A percentile compares a stretch with the other conserved stretches of the same genome.
These are phyloP conservation scores for Cactoblastis cactorum DNA, from an alignment of 2,888 invertebrate genomes.

Conservation along the genomic window DNA sequence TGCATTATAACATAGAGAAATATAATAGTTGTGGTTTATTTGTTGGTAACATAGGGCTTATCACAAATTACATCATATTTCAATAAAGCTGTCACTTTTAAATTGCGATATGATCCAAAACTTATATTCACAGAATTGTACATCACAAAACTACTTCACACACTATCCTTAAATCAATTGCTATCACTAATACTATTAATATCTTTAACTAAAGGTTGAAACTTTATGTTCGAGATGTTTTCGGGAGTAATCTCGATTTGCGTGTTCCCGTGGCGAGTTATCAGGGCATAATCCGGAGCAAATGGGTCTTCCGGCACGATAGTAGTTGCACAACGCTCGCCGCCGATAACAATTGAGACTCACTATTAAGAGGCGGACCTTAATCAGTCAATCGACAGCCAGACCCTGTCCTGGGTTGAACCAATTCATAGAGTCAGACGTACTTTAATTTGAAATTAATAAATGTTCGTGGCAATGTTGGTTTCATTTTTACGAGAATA, in stretches of 20 bases:
- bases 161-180: neutral
- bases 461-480: no score
- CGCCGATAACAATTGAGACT: conserved; percentile 67
- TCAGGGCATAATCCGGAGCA: conserved; percentile 59
- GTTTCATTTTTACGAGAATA: no score
- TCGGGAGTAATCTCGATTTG: conserved; percentile 8
- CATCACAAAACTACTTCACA: conserved; percentile 11
- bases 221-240: neutral
- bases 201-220: neutral
- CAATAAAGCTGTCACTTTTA: neutral
- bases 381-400: conserved; percentile 64
- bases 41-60: no score
- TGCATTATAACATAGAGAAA: neutral
- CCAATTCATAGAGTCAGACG: neutral
- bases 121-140: neutral
- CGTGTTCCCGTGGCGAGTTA: conserved; percentile 33
- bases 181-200: neutral
- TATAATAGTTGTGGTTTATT: neutral
- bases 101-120: neutral
- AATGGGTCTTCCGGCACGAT: conserved; percentile 65
- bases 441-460: neutral
- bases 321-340: conserved; percentile 56
- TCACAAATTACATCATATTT: neutral
- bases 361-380: conserved; percentile 52
- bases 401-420: neutral